Conservation (phyloP, 2,888 invertebrate species). For the Cerceris ruficornis region DNA sequence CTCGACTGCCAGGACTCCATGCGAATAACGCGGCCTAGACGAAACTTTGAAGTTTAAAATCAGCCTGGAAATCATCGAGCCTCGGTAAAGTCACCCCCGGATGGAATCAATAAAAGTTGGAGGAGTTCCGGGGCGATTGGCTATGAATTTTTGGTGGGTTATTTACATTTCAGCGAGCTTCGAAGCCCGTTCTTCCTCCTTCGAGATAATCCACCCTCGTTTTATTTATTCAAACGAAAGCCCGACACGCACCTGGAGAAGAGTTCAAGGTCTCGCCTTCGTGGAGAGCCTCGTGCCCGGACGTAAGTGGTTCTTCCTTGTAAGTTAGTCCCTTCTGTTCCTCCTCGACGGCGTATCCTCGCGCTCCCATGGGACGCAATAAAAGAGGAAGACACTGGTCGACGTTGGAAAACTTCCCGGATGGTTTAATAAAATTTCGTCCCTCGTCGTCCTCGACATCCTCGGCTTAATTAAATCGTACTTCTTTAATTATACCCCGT, state of each 20-base stretch:
- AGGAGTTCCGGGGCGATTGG: no score
- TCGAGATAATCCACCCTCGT: no score
- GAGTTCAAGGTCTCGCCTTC: neutral
- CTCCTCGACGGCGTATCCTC: neutral
- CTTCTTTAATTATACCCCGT: conserved; percentile 1
- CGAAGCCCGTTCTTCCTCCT: no score
- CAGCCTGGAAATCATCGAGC: no score
- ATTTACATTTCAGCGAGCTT: no score
- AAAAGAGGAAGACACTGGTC: conserved; percentile 1
- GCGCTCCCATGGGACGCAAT: neutral
- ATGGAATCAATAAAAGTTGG: no score
- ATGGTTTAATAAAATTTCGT: conserved; percentile 11
- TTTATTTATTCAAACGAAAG: no score
- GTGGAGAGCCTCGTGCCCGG: neutral
- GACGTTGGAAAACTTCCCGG: conserved; percentile 6
- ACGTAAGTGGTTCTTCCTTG: neutral
- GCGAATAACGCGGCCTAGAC: neutral
- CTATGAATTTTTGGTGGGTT: no score
- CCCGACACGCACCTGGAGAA: no score
- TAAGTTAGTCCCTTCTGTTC: neutral
- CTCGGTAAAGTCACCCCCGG: no score
- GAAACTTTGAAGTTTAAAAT: no score
- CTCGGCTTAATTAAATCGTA: conserved; percentile 10
- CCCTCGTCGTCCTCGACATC: neutral
- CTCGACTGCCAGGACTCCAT: neutral